Conservation (phyloP, 2,797 vertebrate species). For the Coregonus ussuriensis region DNA sequence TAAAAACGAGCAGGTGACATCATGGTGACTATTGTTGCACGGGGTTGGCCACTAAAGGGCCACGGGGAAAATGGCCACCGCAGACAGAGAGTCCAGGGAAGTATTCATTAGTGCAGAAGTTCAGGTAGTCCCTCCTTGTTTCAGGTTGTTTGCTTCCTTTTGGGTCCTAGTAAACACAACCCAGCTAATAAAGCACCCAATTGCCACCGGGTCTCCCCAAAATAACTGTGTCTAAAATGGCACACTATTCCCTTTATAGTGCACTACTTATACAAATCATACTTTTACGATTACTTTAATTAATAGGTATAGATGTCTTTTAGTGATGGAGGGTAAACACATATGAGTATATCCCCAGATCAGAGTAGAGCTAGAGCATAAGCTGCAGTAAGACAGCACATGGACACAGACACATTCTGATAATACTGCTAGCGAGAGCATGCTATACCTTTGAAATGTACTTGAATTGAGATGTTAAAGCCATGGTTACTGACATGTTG, state of each 20-base stretch:
- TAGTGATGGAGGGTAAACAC: conserved; percentile 13
- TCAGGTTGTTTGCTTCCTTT: background rate
- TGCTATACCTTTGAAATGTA: no score
- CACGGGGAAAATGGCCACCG: background rate
- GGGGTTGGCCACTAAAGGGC: conserved; percentile 10
- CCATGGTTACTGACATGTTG: background rate
- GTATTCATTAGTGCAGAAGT: background rate
- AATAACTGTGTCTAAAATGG: conserved; percentile 1
- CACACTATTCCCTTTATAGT: conserved; percentile 7
- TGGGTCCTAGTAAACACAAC: background rate
- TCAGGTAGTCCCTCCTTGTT: no score
- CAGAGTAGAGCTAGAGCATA: conserved; percentile 2
- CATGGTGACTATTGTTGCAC: conserved; percentile 36
- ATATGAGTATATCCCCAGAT: conserved; percentile 10
- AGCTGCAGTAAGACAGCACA: background rate
- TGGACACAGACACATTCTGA: background rate
- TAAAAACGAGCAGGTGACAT: conserved; percentile 38
- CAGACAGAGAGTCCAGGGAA: conserved; percentile 16
- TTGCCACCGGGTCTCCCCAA: no score
- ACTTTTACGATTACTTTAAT: background rate
- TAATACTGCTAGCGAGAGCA: background rate
- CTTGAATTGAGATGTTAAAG: background rate
- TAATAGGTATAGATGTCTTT: no score
- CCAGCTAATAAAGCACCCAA: background rate
- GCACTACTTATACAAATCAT: background rate